These are phyloP conservation scores for Aptenodytes forsteri DNA, from an alignment of 2,113 vertebrate species.

Conservation along the genomic window DNA sequence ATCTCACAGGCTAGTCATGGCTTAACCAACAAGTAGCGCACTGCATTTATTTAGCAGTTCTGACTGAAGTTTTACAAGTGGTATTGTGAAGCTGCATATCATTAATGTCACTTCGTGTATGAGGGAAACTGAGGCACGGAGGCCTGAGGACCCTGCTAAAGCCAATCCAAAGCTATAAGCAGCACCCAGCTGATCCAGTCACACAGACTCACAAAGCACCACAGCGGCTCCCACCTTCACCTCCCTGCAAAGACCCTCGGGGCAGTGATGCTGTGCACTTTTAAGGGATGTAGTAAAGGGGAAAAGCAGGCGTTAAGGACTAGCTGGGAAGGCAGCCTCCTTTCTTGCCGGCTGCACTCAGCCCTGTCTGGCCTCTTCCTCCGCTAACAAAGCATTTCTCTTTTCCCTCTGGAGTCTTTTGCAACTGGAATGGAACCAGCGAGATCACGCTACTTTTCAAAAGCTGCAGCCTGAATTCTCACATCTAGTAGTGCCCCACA, in stretches of 20 bases:
- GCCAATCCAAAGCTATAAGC: not conserved
- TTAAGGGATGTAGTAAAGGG: not conserved
- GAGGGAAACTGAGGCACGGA: not conserved
- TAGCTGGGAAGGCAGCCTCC: not conserved
- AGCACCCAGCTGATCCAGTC: not conserved
- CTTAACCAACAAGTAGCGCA: not conserved
- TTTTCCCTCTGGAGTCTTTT: constrained; percentile 4
- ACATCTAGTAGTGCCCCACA: not conserved
- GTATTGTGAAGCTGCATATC: not conserved
- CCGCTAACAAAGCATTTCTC: not conserved
- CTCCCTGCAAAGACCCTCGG: not conserved
- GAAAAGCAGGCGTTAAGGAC: not conserved
- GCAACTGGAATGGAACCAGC: not conserved
- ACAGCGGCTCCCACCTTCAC: not conserved
- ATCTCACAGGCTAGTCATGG: not conserved
- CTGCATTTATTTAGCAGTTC: not conserved
- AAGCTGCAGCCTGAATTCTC: not conserved
- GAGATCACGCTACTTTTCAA: not conserved
- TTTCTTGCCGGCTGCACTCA: not conserved
- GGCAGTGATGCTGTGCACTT: not conserved
- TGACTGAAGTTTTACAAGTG: not conserved
- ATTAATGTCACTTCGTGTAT: fast-evolving
- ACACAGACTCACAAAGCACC: not conserved
- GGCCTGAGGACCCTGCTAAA: not conserved
- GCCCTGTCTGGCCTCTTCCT: not conserved